Conservation (phyloP, 1,140 invertebrate species). For the Lucilia sericata region DNA sequence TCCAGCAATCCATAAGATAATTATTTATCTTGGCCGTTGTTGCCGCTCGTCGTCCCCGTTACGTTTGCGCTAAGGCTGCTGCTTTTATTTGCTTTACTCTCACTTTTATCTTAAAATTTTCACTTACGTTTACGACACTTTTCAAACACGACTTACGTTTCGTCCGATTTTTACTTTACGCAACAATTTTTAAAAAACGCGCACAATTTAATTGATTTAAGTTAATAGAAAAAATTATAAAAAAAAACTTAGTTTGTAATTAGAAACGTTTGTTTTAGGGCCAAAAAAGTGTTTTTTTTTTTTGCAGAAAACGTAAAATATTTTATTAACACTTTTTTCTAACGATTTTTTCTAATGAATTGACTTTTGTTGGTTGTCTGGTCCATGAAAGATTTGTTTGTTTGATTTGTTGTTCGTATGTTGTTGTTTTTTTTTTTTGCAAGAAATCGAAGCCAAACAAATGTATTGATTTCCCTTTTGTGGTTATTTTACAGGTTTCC, state of each 20-base stretch:
- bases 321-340: background rate
- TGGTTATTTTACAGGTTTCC: background rate
- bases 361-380: background rate
- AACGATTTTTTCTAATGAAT: background rate
- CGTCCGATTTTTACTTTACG: too few relatives aligned
- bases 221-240: too few relatives aligned
- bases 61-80: slow-evolving; percentile 25
- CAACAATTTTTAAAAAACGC: too few relatives aligned
- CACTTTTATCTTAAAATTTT: background rate
- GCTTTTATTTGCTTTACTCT: background rate
- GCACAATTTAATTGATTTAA: too few relatives aligned
- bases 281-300: too few relatives aligned
- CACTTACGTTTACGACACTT: background rate
- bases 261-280: too few relatives aligned
- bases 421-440: background rate
- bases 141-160: background rate
- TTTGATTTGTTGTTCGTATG: background rate
- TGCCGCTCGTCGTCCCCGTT: slow-evolving; percentile 44
- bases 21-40: slow-evolving; percentile 63
- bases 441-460: background rate
- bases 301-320: background rate
- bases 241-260: too few relatives aligned
- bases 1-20: slow-evolving; percentile 69
- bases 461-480: background rate
- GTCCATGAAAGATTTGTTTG: background rate